Conservation (phyloP, 2,888 invertebrate genomes). For the Elaeidobius kamerunicus region DNA sequence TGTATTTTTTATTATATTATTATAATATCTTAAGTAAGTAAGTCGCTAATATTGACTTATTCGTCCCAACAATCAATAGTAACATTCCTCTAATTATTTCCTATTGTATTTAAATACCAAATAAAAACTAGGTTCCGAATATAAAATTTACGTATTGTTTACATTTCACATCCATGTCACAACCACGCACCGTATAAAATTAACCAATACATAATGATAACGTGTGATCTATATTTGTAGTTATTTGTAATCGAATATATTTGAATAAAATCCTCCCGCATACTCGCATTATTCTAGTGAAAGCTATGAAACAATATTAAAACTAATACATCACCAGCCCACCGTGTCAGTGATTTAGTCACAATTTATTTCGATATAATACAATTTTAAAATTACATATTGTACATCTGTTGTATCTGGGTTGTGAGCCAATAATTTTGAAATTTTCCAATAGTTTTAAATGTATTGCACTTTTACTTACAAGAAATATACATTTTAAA, state of each 20-base stretch:
- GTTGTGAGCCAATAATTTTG: no score
- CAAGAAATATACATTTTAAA: no score
- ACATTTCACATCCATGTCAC: no score
- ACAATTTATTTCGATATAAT: not conserved
- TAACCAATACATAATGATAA: conserved; percentile 1
- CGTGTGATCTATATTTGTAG: conserved; percentile 5
- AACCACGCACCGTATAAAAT: no score
- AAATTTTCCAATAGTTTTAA: no score
- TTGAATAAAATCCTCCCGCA: conserved; percentile 12
- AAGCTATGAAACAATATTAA: conserved; percentile 8
- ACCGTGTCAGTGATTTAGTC: not conserved
- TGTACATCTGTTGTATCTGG: no score
- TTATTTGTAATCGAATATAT: conserved; percentile 2
- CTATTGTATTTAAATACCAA: not conserved
- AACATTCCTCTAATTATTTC: not conserved
- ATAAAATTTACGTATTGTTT: conserved; percentile 1
- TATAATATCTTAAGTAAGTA: no score
- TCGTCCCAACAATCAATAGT: no score
- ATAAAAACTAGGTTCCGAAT: not conserved
- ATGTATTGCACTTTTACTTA: no score
- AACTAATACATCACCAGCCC: conserved; percentile 9
- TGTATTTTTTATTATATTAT: no score
- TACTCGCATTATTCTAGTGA: conserved; percentile 6
- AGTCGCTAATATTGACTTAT: no score
- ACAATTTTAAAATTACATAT: not conserved